Conservation (phyloP, 2,888 invertebrate genomes). For the Microctonus brassicae region DNA sequence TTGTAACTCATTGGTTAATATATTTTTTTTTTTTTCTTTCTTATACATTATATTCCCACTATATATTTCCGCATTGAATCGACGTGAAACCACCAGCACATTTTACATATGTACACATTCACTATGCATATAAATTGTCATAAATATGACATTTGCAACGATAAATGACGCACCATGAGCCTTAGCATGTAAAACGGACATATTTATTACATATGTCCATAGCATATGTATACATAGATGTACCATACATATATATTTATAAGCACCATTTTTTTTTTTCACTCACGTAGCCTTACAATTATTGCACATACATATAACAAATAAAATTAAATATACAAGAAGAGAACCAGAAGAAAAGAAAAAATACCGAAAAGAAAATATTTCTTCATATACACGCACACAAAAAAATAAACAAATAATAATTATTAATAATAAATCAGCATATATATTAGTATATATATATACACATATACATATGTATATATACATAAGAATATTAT, state of each 20-base stretch:
- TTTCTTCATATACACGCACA: constrained; percentile 16
- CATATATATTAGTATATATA: constrained; percentile 19
- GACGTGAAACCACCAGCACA: neutral
- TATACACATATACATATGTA: too few relatives aligned
- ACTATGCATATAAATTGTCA: constrained; percentile 15
- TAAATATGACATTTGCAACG: constrained; percentile 10
- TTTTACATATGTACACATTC: constrained; percentile 19
- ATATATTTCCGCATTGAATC: neutral
- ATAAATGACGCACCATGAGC: constrained; percentile 42
- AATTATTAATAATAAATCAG: too few relatives aligned
- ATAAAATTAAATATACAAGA: constrained; percentile 17
- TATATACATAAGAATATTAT: too few relatives aligned
- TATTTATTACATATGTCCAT: constrained; percentile 22
- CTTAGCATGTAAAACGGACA: constrained; percentile 48
- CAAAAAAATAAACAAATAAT: constrained; percentile 21
- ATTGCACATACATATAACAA: constrained; percentile 15
- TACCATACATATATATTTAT: constrained; percentile 34
- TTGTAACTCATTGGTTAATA: neutral
- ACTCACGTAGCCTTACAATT: constrained; percentile 43
- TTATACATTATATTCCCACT: too few relatives aligned
- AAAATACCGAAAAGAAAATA: neutral
- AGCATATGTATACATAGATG: constrained; percentile 17
- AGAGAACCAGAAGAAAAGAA: neutral
- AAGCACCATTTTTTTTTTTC: constrained; percentile 37
- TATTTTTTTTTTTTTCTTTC: neutral